A percentile compares a stretch with the other conserved stretches of the same genome.
Evolutionary conservation across 1,140 invertebrate species (phyloP).

Genomic region (Melanaphis sacchari): DNA sequence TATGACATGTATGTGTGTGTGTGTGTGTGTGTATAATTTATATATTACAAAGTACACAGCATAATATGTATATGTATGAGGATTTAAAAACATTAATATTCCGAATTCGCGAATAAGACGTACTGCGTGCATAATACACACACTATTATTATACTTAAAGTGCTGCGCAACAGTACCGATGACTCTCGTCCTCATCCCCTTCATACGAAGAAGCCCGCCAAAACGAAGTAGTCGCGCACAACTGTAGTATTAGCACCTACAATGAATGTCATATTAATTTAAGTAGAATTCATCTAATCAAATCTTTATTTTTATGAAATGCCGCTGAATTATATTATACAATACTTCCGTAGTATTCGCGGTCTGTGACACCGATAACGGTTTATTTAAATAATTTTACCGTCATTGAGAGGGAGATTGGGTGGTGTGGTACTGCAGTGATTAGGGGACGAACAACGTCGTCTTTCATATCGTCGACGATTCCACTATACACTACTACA

Average conservation of each 20-base stretch:
- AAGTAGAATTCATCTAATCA: neutral
- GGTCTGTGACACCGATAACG: neutral
- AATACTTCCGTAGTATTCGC: neutral
- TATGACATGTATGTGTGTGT: neutral
- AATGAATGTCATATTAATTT: neutral
- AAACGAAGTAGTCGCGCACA: neutral
- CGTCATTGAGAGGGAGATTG: too few species aligned
- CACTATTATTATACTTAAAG: neutral
- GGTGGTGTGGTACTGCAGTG: too few species aligned
- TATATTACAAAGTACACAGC: neutral
- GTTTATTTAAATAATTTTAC: neutral
- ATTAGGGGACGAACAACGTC: neutral
- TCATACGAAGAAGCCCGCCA: neutral
- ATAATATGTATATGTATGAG: neutral
- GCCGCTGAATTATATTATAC: neutral
- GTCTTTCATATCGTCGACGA: neutral
- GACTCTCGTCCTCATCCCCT: neutral
- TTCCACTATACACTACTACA: neutral
- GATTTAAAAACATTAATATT: slow-evolving; percentile 42
- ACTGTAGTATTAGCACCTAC: neutral
- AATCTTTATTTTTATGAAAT: neutral
- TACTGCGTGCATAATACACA: neutral
- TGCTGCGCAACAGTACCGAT: neutral
- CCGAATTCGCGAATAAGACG: slow-evolving; percentile 26
- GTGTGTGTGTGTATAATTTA: neutral